Evolutionary conservation across 2,888 invertebrate species (phyloP).

Genomic region (Frankliniella intonsa): DNA sequence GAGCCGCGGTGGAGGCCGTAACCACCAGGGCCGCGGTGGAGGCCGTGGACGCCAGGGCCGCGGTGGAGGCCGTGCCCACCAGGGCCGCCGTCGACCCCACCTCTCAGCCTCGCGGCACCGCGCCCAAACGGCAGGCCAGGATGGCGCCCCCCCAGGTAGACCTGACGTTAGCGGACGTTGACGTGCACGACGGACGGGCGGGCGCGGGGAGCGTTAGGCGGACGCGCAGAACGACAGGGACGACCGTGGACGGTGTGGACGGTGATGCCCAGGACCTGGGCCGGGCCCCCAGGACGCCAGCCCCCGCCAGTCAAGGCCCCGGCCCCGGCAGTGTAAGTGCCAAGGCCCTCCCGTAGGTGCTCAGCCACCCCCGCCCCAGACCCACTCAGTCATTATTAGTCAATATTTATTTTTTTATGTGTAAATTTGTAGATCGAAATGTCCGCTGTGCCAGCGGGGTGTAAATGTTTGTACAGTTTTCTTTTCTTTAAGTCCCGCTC

Average conservation of each 20-base stretch:
- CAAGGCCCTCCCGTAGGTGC: neutral
- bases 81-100: neutral
- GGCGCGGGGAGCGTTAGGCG: no score
- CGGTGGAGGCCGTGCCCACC: neutral
- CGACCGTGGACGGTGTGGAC: neutral
- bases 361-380: neutral
- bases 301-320: neutral
- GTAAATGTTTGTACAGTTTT: neutral
- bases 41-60: neutral
- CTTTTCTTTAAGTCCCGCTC: neutral
- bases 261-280: neutral
- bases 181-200: no score
- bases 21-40: neutral
- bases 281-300: neutral
- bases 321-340: slow-evolving; percentile 19
- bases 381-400: neutral
- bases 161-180: neutral
- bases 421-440: neutral
- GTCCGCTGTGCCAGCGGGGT: neutral
- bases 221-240: no score
- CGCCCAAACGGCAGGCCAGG: neutral
- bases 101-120: no score
- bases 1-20: neutral
- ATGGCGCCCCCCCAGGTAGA: neutral
- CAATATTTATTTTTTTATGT: slow-evolving; percentile 7